These are phyloP conservation scores for Amphiduros pacificus DNA, from an alignment of 2,888 invertebrate genomes.

Conservation along the genomic window DNA sequence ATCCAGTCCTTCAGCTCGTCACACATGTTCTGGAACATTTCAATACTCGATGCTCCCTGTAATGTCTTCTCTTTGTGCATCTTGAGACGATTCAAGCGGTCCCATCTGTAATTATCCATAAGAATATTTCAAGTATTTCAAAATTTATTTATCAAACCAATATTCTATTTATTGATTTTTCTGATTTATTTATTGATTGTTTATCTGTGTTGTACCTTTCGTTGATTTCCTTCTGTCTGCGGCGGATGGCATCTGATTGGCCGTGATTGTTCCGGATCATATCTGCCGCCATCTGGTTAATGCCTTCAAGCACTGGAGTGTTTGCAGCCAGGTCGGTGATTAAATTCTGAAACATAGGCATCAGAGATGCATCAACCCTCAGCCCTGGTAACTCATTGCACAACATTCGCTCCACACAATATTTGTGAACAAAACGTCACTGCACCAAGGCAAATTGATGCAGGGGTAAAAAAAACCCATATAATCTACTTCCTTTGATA, in stretches of 20 bases:
- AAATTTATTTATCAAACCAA: neutral
- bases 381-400: too few species aligned
- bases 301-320: slow-evolving; percentile 84
- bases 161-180: neutral
- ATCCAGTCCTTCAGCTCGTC: slow-evolving; percentile 98
- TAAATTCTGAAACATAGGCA: slow-evolving; percentile 71
- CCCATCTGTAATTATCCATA: slow-evolving; percentile 73
- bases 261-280: slow-evolving; percentile 82
- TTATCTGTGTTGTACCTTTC: slow-evolving; percentile 54
- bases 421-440: too few species aligned
- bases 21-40: slow-evolving; percentile 92
- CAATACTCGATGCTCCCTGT: slow-evolving; percentile 86
- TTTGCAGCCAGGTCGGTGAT: slow-evolving; percentile 94
- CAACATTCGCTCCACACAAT: too few species aligned
- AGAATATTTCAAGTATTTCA: neutral
- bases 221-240: slow-evolving; percentile 80
- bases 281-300: slow-evolving; percentile 84
- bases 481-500: too few species aligned
- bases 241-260: slow-evolving; percentile 77
- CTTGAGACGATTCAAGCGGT: slow-evolving; percentile 80
- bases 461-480: too few species aligned
- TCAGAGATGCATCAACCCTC: too few species aligned
- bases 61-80: slow-evolving; percentile 87
- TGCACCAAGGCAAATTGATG: too few species aligned
- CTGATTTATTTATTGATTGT: neutral